phyloP scores from a whole-genome alignment of 1,140 invertebrate genomes.

The Drosophila melanica region DNA sequence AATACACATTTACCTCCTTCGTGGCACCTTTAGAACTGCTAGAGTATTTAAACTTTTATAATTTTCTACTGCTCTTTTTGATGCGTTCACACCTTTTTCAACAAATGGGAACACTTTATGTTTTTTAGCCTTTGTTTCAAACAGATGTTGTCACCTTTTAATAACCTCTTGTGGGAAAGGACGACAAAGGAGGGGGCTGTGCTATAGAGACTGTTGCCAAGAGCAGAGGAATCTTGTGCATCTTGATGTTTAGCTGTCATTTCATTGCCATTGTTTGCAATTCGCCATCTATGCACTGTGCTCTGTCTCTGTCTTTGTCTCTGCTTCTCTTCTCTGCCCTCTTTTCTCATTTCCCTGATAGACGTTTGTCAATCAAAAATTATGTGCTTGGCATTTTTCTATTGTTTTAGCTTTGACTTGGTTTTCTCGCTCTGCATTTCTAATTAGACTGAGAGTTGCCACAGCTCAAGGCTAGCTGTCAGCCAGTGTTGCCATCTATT shows the following conservation, averaged over 20 bases:
- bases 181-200: not conserved
- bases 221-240: slow-evolving; percentile 12
- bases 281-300: not conserved
- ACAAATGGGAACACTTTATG: slow-evolving; percentile 12
- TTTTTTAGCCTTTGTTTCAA: slow-evolving; percentile 13
- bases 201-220: not conserved
- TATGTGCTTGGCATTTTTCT: slow-evolving; percentile 45
- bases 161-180: slow-evolving; percentile 4
- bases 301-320: not conserved
- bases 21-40: not conserved
- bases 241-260: slow-evolving; percentile 47
- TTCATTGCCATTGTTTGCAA: slow-evolving; percentile 61
- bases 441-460: slow-evolving; percentile 40
- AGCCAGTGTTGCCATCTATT: not conserved
- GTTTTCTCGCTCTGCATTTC: slow-evolving; percentile 17
- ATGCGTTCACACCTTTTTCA: not conserved
- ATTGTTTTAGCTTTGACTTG: slow-evolving; percentile 63
- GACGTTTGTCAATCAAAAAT: slow-evolving; percentile 76
- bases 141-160: slow-evolving; percentile 15
- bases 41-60: slow-evolving; percentile 1
- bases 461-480: slow-evolving; percentile 5
- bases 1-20: too few relatives aligned
- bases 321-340: not conserved
- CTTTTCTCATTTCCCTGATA: slow-evolving; percentile 41
- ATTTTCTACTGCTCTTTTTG: not conserved